These are phyloP conservation scores for Meteorus colon DNA, from an alignment of 2,888 invertebrate genomes.

Conservation along the genomic window DNA sequence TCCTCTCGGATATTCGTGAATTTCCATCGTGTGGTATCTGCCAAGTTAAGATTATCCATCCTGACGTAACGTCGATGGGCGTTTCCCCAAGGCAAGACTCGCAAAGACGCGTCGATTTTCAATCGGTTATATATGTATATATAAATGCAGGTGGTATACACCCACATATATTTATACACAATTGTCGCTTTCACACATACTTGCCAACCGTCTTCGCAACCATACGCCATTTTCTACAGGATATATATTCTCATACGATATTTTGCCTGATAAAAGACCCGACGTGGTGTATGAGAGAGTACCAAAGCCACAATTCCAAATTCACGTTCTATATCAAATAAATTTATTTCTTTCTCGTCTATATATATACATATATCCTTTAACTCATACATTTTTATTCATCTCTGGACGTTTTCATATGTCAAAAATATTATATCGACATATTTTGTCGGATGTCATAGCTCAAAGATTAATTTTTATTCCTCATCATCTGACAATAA, in stretches of 20 bases:
- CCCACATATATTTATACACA: neutral
- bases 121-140: neutral
- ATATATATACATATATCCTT: neutral
- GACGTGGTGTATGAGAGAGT: neutral
- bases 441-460: too few relatives aligned
- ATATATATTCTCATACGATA: neutral
- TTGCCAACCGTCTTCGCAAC: too few relatives aligned
- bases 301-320: neutral
- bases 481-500: too few relatives aligned
- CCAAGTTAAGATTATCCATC: neutral
- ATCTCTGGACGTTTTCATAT: neutral
- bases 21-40: slow-evolving; percentile 3
- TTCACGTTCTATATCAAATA: neutral
- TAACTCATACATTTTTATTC: neutral
- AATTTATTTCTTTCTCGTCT: neutral
- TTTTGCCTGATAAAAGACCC: neutral
- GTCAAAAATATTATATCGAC: too few relatives aligned
- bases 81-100: neutral
- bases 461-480: too few relatives aligned
- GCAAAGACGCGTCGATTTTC: slow-evolving; percentile 7
- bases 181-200: too few relatives aligned
- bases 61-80: neutral
- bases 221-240: neutral
- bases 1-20: neutral
- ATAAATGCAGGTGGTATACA: neutral